These are phyloP conservation scores for Clavelina lepadiformis DNA, from an alignment of 23 tunicate species.

Conservation along the genomic window DNA sequence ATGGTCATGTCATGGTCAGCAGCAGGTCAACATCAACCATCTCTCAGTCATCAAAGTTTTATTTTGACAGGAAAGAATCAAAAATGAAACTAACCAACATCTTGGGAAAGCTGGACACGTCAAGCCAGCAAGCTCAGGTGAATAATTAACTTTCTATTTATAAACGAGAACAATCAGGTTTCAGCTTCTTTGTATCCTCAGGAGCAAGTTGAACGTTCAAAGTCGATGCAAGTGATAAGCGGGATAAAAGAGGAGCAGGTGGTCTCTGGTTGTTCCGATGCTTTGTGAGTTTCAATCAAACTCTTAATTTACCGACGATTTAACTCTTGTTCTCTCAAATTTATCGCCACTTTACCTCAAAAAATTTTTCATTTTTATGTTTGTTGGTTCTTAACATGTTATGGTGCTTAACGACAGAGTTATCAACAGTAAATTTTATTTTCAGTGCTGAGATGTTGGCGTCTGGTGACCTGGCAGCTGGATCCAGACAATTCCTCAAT, in stretches of 20 bases:
- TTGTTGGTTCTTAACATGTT: no score
- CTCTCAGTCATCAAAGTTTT: no score
- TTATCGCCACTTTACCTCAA: no score
- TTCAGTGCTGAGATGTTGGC: conserved; percentile 70
- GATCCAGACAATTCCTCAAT: conserved; percentile 75
- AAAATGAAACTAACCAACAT: conserved; percentile 66
- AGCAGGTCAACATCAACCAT: background rate
- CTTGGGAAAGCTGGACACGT: conserved; percentile 4
- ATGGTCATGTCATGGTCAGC: background rate
- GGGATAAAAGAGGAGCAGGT: conserved; percentile 74
- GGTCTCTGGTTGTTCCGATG: conserved; percentile 64
- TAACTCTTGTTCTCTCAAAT: no score
- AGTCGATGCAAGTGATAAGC: conserved; percentile 70
- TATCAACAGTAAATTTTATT: background rate
- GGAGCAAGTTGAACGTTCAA: conserved; percentile 36
- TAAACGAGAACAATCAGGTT: no score
- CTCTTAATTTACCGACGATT: no score
- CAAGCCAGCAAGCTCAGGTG: background rate
- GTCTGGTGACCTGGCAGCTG: conserved; percentile 75
- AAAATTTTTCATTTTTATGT: no score
- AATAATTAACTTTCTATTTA: no score
- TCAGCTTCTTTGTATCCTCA: no score
- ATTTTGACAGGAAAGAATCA: conserved; percentile 44
- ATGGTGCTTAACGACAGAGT: no score
- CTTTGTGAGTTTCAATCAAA: conserved; percentile 71